Evolutionary conservation across 2,888 invertebrate genomes (phyloP), one percentile per base, ranked within the genome.

Genomic region (Lasioglossum oenotherae): DNA sequence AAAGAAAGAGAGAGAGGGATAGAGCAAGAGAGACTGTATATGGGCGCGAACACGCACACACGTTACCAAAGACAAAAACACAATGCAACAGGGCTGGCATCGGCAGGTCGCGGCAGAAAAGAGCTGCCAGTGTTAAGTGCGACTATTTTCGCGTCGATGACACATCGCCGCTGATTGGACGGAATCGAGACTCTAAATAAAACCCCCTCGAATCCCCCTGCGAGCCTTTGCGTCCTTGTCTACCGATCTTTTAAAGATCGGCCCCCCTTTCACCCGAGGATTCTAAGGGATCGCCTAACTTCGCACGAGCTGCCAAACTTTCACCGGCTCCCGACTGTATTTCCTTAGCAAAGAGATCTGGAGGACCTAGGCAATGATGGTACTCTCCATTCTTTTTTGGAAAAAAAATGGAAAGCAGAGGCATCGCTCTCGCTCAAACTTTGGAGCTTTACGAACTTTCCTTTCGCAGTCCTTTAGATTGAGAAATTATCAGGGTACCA

Each of bases 101-200:
- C 92, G 92, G 90, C 91, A 92, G 91, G 90, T 92, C 93, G 92
- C 91, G 91, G 53, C 82, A 85, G 88, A 92, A 92, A 88, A 92
- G 91, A 89, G 91, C 89, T 92, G 91, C 89, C 91, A 91, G 92
- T 92, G 93, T 92, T 93, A 92, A 93, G 92, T 92, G 93, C 89
- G 92, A 90, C 93, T 93, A 93, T 93, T 93, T 92, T 93, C 89
- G 93, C 91, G 89, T 53, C 87, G 93, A 93, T 93, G 93, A 93
- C 93, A 93, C 93, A 93, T 93, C 92, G 89, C 78, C 85, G 89
- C 91, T 91, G 92, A 93, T 93, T 92, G 90, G 88, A 89, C 81
- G 67, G 84, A 80, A 90, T 90, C 90, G 85, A 71, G 85, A 73
- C 76, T 84, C 87, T 85, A 90, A 90, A 89, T 89, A 88, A 90